Percentiles rank a stretch among this genome's conserved stretches.
These are phyloP conservation scores for Eupristina koningsbergeri DNA, from an alignment of 1,140 invertebrate genomes.

Conservation along the genomic window DNA sequence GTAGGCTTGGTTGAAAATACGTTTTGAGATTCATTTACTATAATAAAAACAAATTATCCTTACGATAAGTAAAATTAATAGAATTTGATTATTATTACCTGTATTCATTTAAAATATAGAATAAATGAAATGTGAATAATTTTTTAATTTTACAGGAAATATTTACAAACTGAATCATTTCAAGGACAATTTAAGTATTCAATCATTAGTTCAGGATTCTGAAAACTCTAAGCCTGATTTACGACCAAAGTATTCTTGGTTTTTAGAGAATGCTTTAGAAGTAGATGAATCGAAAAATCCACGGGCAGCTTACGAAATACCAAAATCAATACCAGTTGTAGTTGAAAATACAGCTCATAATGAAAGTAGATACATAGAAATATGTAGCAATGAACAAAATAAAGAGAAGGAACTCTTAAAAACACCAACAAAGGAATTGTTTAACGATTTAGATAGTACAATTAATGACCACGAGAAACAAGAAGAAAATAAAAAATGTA, in stretches of 20 bases:
- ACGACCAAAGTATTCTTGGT: constrained; percentile 76
- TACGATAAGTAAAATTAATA: background rate
- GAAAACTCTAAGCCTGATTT: constrained; percentile 59
- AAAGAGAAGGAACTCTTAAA: constrained; percentile 35
- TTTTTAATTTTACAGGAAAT: constrained; percentile 61
- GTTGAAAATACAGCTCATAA: constrained; percentile 45
- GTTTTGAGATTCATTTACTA: background rate
- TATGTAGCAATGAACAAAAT: constrained; percentile 36
- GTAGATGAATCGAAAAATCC: constrained; percentile 67
- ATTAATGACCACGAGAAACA: background rate
- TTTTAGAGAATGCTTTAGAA: constrained; percentile 72
- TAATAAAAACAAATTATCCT: too few species aligned
- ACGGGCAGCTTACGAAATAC: constrained; percentile 77
- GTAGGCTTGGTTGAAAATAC: background rate
- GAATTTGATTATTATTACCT: background rate
- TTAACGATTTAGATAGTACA: constrained; percentile 37
- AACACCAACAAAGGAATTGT: constrained; percentile 22
- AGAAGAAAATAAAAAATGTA: constrained; percentile 53
- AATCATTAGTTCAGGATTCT: constrained; percentile 67
- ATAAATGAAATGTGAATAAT: background rate
- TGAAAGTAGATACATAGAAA: constrained; percentile 47
- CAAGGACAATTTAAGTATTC: constrained; percentile 67
- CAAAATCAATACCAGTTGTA: constrained; percentile 66
- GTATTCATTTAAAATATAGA: background rate
- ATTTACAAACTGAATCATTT: constrained; percentile 70